A percentile compares a stretch with the other conserved stretches of the same genome.
Evolutionary conservation across 2,888 invertebrate genomes (phyloP).

Genomic region (Tachina fera): DNA sequence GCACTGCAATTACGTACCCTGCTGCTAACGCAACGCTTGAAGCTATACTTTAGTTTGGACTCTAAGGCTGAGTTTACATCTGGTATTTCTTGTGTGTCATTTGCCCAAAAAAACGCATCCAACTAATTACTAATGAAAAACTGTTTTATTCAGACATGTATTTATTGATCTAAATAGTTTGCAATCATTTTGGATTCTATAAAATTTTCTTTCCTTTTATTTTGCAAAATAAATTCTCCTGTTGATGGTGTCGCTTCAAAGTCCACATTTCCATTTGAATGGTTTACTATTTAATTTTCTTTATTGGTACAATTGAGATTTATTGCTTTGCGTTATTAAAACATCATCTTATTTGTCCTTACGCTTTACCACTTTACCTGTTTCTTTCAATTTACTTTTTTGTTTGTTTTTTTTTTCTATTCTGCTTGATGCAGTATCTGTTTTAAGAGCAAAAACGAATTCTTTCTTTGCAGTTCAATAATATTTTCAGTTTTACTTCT

Average conservation of each 20-base stretch:
- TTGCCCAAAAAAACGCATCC: no score
- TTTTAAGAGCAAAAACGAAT: neutral
- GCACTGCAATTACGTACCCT: no score
- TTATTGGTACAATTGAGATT: conserved; percentile 46
- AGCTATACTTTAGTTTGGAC: no score
- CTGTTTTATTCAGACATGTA: no score
- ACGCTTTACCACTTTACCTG: neutral
- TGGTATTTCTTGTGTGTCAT: no score
- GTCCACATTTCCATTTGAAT: conserved; percentile 31
- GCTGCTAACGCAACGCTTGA: no score
- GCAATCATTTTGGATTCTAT: no score
- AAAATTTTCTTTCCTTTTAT: neutral
- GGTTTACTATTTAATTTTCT: conserved; percentile 14
- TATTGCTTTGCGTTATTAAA: conserved; percentile 52
- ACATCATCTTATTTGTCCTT: conserved; percentile 41
- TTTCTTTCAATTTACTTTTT: neutral
- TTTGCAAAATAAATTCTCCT: neutral
- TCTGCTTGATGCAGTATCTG: neutral
- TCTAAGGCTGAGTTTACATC: no score
- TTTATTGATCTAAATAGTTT: no score
- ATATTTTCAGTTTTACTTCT: conserved; percentile 16
- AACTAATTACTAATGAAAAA: no score
- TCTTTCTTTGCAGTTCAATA: conserved; percentile 41
- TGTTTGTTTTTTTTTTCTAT: neutral
- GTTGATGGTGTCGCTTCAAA: neutral